Base-by-base conservation (phyloP, 2,888 invertebrate genomes). In the Octonoba sinensis region DNA sequence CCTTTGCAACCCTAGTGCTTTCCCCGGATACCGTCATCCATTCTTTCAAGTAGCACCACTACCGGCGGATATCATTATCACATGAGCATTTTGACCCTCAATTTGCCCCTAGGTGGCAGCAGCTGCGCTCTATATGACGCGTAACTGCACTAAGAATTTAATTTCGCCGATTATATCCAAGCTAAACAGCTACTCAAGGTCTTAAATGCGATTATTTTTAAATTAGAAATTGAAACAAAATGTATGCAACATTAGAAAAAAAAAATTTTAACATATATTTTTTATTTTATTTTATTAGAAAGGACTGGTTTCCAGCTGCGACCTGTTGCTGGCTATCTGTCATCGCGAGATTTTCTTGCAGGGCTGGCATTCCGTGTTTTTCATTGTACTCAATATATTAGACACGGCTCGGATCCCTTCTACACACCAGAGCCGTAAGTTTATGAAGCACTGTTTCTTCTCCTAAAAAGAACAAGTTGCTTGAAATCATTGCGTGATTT, bases 381-480 rank as follows among this genome's bases (percentile, higher is more conserved):
- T 87, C 94, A 95, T 87, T 94, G 94, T 88, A 95, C 95, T 0
- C 95, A 95, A 87, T 99, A 99, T 87, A 96, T 99, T 85, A 92
- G 99, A 0, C 99, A 99, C 88, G 93, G 95, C 0, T 96, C 96
- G 0, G 96, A 98, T 90, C 99, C 99, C 0, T 97, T 97, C 89
- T 99, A 99, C 89, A 99, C 98, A 0, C 99, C 99, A 0, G 99
- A 99, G 90, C 98, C 98, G 97, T 99, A 91, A 93, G 93, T 92
- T 69, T 47, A 27, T 16, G 16, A n/a, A 18, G 27, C 3, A 54
- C 12, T 72, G 18, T 18, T 64, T 36, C 16, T n/a, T n/a, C n/a
- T n/a, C n/a, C n/a, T n/a, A n/a, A n/a, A n/a, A n/a, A n/a, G n/a
- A 27, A 27, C 27, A 27, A 27, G 27, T 27, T 27, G 27, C 2